A percentile compares a stretch with the other conserved stretches of the same genome.
Conservation (phyloP, 2,797 vertebrate species). For the Rhincodon typus region DNA sequence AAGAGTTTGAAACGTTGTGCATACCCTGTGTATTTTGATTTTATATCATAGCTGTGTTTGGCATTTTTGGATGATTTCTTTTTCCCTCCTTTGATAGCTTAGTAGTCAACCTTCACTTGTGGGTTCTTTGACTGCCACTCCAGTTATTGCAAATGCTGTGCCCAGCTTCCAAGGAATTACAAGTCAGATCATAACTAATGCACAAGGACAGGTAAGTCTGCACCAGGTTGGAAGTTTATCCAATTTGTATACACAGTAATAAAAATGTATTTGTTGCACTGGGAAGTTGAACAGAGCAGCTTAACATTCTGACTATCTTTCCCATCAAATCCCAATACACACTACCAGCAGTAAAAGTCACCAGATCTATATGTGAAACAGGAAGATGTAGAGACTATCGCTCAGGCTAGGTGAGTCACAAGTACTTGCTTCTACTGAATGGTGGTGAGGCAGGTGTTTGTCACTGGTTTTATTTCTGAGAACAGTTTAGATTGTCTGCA, state of each 20-base stretch:
- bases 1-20: neutral
- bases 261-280: neutral
- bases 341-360: neutral
- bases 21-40: neutral
- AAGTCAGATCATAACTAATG: constrained; percentile 85
- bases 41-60: neutral
- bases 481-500: neutral
- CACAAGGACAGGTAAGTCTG: constrained; percentile 77
- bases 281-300: neutral
- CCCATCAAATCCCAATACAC: neutral
- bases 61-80: neutral
- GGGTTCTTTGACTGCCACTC: constrained; percentile 76
- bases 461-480: neutral
- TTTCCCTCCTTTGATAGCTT: constrained; percentile 44
- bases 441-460: neutral
- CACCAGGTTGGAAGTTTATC: neutral
- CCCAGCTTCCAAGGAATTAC: constrained; percentile 78
- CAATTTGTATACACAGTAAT: neutral
- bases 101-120: constrained; percentile 84
- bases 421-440: neutral
- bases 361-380: neutral
- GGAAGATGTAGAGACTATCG: neutral
- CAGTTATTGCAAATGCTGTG: constrained; percentile 77
- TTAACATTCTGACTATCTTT: neutral
- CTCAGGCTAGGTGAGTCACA: neutral